A percentile compares a stretch with the other conserved stretches of the same genome.
phyloP scores from a whole-genome alignment of 2,797 vertebrate species.

The Hyperoplus immaculatus region DNA sequence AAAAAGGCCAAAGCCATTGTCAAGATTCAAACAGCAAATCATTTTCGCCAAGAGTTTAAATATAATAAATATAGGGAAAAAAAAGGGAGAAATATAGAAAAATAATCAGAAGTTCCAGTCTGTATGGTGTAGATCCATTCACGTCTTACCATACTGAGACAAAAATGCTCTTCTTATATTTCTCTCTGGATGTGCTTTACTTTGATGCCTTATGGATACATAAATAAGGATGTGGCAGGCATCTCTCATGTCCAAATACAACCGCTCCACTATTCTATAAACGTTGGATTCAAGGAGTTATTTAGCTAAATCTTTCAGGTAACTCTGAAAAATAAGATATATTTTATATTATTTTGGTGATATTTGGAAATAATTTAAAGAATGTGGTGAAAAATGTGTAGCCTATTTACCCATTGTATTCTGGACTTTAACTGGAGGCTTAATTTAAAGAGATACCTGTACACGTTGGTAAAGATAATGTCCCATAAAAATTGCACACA shows the following conservation, averaged over 20 bases:
- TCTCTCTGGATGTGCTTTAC: constrained; percentile 13
- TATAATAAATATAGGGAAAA: constrained; percentile 65
- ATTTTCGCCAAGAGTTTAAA: constrained; percentile 51
- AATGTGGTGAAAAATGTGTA: neutral
- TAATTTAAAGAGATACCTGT: constrained; percentile 32
- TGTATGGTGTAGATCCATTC: constrained; percentile 4
- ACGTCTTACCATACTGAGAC: constrained; percentile 36
- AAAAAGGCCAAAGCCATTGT: constrained; percentile 16
- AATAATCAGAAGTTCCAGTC: constrained; percentile 33
- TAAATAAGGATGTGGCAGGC: constrained; percentile 1
- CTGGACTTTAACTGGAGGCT: constrained; percentile 10
- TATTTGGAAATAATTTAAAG: neutral
- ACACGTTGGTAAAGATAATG: constrained; percentile 35
- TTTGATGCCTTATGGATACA: constrained; percentile 38
- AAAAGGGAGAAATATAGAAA: neutral
- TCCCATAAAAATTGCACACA: constrained; percentile 43
- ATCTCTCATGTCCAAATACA: neutral
- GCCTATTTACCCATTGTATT: neutral
- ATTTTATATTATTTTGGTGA: constrained; percentile 20
- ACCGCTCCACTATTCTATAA: constrained; percentile 24
- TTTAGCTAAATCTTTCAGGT: too few species aligned
- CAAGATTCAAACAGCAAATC: constrained; percentile 32
- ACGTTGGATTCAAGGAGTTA: constrained; percentile 23
- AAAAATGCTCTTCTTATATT: neutral
- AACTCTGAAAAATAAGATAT: neutral